Evolutionary conservation across 2,797 vertebrate genomes (phyloP).

Genomic region (Oreochromis mossambicus): DNA sequence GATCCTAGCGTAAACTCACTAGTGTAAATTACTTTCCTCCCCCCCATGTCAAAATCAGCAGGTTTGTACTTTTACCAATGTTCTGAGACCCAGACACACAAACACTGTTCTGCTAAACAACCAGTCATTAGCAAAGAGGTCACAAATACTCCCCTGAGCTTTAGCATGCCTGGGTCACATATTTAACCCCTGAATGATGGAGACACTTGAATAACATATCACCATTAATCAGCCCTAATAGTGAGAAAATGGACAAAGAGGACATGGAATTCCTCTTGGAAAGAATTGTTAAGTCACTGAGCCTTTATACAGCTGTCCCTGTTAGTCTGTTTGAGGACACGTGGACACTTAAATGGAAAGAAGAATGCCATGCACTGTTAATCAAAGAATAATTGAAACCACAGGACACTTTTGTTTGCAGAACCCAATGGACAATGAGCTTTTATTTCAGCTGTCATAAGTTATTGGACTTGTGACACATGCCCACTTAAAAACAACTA

Average conservation of each 20-base stretch:
- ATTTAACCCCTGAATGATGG: slow-evolving; percentile 59
- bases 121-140: slow-evolving; percentile 47
- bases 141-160: slow-evolving; percentile 47
- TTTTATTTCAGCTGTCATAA: slow-evolving; percentile 61
- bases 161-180: slow-evolving; percentile 64
- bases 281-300: slow-evolving; percentile 40
- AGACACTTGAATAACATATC: slow-evolving; percentile 64
- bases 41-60: background rate
- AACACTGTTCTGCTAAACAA: slow-evolving; percentile 17
- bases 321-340: slow-evolving; percentile 41
- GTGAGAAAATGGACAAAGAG: slow-evolving; percentile 38
- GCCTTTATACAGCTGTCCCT: slow-evolving; percentile 61
- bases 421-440: slow-evolving; percentile 48
- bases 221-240: slow-evolving; percentile 56
- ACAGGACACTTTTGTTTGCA: slow-evolving; percentile 45
- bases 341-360: slow-evolving; percentile 49
- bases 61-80: slow-evolving; percentile 13
- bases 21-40: background rate
- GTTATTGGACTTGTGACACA: slow-evolving; percentile 58
- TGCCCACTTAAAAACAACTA: slow-evolving; percentile 68
- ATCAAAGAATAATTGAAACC: slow-evolving; percentile 54
- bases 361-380: slow-evolving; percentile 57
- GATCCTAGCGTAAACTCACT: background rate
- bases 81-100: background rate
- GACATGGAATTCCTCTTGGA: slow-evolving; percentile 24